phyloP scores from a whole-genome alignment of 1,140 invertebrate species.

The Probaryconus sp. region DNA sequence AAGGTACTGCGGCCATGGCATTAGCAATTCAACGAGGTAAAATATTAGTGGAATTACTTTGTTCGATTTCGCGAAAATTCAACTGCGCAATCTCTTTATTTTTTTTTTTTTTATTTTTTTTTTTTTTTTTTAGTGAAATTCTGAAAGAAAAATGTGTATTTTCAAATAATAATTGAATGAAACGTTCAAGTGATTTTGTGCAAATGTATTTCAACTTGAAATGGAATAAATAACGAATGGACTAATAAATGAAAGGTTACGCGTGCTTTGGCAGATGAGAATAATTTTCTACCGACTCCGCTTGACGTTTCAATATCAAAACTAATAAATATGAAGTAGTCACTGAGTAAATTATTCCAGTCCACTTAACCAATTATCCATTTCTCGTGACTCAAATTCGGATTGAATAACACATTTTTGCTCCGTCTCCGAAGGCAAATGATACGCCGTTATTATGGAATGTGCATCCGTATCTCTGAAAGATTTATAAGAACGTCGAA shows the following conservation, averaged over 20 bases:
- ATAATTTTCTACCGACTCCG: neutral
- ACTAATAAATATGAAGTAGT: neutral
- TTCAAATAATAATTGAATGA: neutral
- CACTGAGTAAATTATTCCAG: neutral
- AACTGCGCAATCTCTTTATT: too few relatives aligned
- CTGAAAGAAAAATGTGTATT: neutral
- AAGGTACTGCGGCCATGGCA: slow-evolving; percentile 71
- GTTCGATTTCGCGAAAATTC: too few relatives aligned
- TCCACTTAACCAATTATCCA: slow-evolving; percentile 13
- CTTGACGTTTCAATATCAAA: too few relatives aligned
- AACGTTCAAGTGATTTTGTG: too few relatives aligned
- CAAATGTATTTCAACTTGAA: too few relatives aligned
- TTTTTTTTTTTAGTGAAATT: too few relatives aligned
- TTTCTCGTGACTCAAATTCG: neutral
- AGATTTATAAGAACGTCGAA: slow-evolving; percentile 23
- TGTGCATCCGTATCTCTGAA: neutral
- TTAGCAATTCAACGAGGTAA: slow-evolving; percentile 70
- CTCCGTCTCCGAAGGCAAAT: neutral
- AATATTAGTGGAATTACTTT: too few relatives aligned
- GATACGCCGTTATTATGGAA: neutral
- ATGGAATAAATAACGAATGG: slow-evolving; percentile 21
- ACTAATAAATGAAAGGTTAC: slow-evolving; percentile 12
- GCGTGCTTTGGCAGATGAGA: slow-evolving; percentile 2
- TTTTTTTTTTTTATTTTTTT: too few relatives aligned
- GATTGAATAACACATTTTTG: slow-evolving; percentile 4